phyloP scores from a whole-genome alignment of 2,797 vertebrate species.

The Telmatherina bonti region DNA sequence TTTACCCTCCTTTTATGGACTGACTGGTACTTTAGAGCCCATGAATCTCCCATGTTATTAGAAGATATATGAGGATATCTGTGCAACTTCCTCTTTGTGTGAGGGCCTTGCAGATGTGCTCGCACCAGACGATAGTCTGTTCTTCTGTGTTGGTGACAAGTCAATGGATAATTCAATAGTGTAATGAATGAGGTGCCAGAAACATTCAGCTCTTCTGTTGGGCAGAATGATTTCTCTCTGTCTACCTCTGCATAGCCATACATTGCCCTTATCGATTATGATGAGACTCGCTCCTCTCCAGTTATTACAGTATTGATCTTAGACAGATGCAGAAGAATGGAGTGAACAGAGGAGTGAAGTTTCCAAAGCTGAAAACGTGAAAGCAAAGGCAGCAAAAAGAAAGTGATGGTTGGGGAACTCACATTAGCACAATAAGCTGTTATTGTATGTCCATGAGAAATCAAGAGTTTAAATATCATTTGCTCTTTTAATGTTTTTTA shows the following conservation, averaged over 20 bases:
- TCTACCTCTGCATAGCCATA: slow-evolving; percentile 70
- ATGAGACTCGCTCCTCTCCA: slow-evolving; percentile 77
- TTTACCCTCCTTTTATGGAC: not conserved
- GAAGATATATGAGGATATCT: slow-evolving; percentile 41
- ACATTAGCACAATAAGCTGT: slow-evolving; percentile 20
- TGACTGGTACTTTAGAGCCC: slow-evolving; percentile 21
- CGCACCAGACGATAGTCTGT: slow-evolving; percentile 47
- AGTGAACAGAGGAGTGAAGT: slow-evolving; percentile 43
- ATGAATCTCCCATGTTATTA: slow-evolving; percentile 44
- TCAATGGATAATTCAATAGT: slow-evolving; percentile 79
- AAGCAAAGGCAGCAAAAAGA: slow-evolving; percentile 19
- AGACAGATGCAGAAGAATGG: slow-evolving; percentile 59
- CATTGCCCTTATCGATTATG: slow-evolving; percentile 79
- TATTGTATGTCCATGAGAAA: not conserved
- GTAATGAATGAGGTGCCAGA: slow-evolving; percentile 82
- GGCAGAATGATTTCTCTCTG: slow-evolving; percentile 76
- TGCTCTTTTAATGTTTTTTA: not conserved
- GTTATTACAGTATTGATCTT: slow-evolving; percentile 83
- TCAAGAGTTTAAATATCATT: slow-evolving; percentile 23
- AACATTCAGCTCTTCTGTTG: slow-evolving; percentile 72
- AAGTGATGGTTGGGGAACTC: slow-evolving; percentile 32
- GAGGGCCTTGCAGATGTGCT: slow-evolving; percentile 51
- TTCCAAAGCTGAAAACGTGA: slow-evolving; percentile 38
- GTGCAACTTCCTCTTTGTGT: slow-evolving; percentile 41
- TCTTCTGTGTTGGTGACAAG: slow-evolving; percentile 66